Percentiles rank a stretch among this genome's conserved stretches.
Conservation (phyloP, 2,797 vertebrate genomes). For the Tinamus major region DNA sequence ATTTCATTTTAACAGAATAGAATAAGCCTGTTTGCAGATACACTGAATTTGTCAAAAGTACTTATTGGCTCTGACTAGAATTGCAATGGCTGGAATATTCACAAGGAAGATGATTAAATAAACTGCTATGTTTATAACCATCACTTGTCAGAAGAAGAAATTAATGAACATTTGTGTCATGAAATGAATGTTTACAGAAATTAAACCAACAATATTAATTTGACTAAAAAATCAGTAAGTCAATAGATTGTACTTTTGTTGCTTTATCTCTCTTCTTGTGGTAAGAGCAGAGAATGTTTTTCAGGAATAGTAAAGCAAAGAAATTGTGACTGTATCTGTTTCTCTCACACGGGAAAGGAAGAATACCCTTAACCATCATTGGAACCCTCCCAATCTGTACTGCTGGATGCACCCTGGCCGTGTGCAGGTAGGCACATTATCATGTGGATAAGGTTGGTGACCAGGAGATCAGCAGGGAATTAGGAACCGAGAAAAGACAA, state of each 20-base stretch:
- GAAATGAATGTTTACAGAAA: not conserved
- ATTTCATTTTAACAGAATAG: not conserved
- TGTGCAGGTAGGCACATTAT: not conserved
- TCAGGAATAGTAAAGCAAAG: not conserved
- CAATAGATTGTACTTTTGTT: not conserved
- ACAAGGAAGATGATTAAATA: not conserved
- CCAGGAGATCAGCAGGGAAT: not conserved
- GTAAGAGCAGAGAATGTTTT: not conserved
- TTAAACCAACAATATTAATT: not conserved
- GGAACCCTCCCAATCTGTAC: not conserved
- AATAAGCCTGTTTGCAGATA: not conserved
- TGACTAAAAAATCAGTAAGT: not conserved
- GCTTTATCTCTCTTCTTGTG: not conserved
- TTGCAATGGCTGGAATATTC: not conserved
- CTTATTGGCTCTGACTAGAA: not conserved
- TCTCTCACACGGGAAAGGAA: not conserved
- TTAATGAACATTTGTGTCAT: not conserved
- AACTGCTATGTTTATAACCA: not conserved
- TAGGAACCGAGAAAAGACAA: not conserved
- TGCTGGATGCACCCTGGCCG: not conserved
- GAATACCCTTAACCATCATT: conserved; percentile 10
- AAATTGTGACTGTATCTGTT: not conserved
- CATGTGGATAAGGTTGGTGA: not conserved
- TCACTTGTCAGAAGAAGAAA: not conserved
- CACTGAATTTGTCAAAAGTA: not conserved